Base-by-base conservation (phyloP, 2,888 invertebrate genomes). In the Ophioninae sp. region DNA sequence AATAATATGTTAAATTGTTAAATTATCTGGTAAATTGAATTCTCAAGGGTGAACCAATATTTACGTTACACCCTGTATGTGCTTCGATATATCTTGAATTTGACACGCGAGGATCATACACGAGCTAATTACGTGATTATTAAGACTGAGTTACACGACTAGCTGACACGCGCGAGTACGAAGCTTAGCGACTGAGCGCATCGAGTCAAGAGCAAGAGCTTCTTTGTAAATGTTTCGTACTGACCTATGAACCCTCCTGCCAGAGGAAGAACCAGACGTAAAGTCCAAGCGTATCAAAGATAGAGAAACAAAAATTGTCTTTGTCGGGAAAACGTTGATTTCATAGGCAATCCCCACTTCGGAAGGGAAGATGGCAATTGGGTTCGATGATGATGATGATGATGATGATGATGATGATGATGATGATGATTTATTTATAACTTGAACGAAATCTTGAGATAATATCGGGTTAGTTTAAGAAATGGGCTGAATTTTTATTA, bases 61-160 rank as follows among this genome's bases (percentile, higher is more conserved):
- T n/a, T n/a, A n/a, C n/a, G n/a, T n/a, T n/a, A n/a, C n/a, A n/a
- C n/a, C n/a, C n/a, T 41, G 30, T 30, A 1, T 30, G 30, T 30
- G 3, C 3, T 22, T 71, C 9, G 41, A 51, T 37, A 37, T 56
- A 65, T 75, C 37, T 73, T 9, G 51, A 13, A 20, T 64, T 37
- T 75, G 37, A 51, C 56, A 65, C 64, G 56, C 56, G 30, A 75
- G 64, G 64, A 75, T 75, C 44, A 44, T 30, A 51, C 65, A 39
- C 56, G 72, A 72, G 79, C 81, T 79, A 77, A 84, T 82, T 82
- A 84, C 59, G 76, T 72, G 77, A 79, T 73, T 76, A 64, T 73
- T 56, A 61, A 30, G 73, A 51, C 63, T 1, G 51, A 65, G 23
- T 73, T 73, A 72, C 44, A 37, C 23, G 65, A 73, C 68, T 23